Evolutionary conservation across 2,797 vertebrate species (phyloP).

Genomic region (Amphiprion clarkii): DNA sequence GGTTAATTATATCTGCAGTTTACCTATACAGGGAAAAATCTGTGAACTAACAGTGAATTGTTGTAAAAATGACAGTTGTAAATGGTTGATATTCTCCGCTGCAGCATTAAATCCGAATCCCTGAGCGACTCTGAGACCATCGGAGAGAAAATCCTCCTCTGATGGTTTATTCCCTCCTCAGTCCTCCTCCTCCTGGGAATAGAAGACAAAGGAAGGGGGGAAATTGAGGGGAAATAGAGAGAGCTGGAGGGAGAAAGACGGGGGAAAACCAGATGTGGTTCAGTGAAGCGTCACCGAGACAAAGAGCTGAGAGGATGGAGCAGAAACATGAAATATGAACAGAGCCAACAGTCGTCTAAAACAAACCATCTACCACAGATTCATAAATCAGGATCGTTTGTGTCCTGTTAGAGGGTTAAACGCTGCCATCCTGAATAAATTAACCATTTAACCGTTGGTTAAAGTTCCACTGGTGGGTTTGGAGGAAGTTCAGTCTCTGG

Average conservation of each 20-base stretch:
- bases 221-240: slow-evolving; percentile 71
- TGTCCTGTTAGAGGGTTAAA: too few species aligned
- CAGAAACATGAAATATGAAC: too few species aligned
- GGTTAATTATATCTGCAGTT: too few species aligned
- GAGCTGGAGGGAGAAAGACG: slow-evolving; percentile 9
- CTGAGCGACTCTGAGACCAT: neutral
- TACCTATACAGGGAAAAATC: too few species aligned
- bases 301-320: slow-evolving; percentile 56
- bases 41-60: too few species aligned
- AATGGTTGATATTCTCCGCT: neutral
- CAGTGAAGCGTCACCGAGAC: slow-evolving; percentile 76
- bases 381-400: too few species aligned
- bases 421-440: too few species aligned
- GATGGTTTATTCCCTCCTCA: slow-evolving; percentile 28
- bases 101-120: slow-evolving; percentile 28
- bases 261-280: slow-evolving; percentile 73
- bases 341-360: neutral
- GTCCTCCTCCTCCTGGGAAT: slow-evolving; percentile 60
- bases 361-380: too few species aligned
- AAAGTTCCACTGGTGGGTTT: too few species aligned
- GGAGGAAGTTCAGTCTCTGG: too few species aligned
- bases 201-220: slow-evolving; percentile 73
- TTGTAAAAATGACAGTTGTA: too few species aligned
- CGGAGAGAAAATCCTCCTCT: slow-evolving; percentile 15
- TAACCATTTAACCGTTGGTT: too few species aligned